Percentiles rank a stretch among this genome's conserved stretches.
These are phyloP conservation scores for Sebastes hubbsi DNA, from an alignment of 2,797 vertebrate genomes.

Conservation along the genomic window DNA sequence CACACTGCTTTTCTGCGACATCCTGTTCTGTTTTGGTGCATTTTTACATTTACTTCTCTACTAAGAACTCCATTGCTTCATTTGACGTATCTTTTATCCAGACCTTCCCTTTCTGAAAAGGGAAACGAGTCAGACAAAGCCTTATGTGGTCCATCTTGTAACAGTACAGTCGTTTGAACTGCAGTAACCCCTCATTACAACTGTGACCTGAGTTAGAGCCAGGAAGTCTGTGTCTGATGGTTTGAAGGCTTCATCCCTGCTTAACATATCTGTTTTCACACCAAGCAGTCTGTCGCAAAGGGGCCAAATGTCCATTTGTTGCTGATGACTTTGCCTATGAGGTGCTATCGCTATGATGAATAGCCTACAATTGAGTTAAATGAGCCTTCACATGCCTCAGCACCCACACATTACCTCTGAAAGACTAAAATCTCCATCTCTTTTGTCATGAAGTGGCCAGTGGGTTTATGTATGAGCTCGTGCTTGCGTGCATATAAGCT, in stretches of 20 bases:
- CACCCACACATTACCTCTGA: slow-evolving; percentile 14
- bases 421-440: slow-evolving; percentile 35
- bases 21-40: neutral
- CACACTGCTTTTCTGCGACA: neutral
- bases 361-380: slow-evolving; percentile 27
- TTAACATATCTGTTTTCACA: slow-evolving; percentile 49
- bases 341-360: slow-evolving; percentile 23
- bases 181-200: slow-evolving; percentile 58
- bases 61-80: slow-evolving; percentile 20
- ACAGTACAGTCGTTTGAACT: slow-evolving; percentile 54
- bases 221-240: slow-evolving; percentile 50
- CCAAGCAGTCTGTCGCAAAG: slow-evolving; percentile 30
- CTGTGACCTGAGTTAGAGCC: slow-evolving; percentile 22
- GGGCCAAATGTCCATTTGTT: slow-evolving; percentile 24
- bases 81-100: slow-evolving; percentile 21
- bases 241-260: slow-evolving; percentile 27
- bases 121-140: slow-evolving; percentile 57
- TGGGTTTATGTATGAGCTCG: slow-evolving; percentile 53
- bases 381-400: slow-evolving; percentile 32
- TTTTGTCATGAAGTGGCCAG: slow-evolving; percentile 55
- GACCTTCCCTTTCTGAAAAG: slow-evolving; percentile 38
- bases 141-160: slow-evolving; percentile 13
- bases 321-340: slow-evolving; percentile 2
- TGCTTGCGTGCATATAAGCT: slow-evolving; percentile 59
- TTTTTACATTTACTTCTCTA: slow-evolving; percentile 6